Evolutionary conservation across 2,113 vertebrate species (phyloP).

Genomic region (Drymodes brunneopygia): DNA sequence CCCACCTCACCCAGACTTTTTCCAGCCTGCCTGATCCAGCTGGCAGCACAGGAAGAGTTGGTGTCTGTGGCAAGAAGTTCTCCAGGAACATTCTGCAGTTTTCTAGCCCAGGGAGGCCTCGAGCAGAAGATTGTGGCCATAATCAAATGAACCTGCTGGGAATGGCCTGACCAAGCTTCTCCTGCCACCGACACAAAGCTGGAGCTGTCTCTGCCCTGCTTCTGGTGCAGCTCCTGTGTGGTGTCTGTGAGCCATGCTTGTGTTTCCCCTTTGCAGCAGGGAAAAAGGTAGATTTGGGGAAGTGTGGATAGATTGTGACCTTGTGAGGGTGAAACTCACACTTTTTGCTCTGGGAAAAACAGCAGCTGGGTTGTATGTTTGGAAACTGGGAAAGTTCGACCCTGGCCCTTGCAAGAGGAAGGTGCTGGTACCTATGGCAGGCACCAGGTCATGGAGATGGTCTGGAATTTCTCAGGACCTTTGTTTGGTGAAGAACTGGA

Average conservation of each 20-base stretch:
- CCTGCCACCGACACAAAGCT: background rate
- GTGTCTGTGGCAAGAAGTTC: background rate
- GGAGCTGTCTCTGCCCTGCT: background rate
- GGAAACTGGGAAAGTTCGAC: background rate
- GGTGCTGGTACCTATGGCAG: background rate
- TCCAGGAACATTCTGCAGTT: background rate
- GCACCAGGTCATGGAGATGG: rapidly evolving
- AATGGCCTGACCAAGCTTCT: background rate
- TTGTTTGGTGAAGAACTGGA: background rate
- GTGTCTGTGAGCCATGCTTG: background rate
- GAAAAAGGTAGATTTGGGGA: background rate
- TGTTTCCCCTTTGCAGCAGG: background rate
- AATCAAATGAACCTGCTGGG: background rate
- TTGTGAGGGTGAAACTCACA: rapidly evolving
- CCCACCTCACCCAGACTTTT: background rate
- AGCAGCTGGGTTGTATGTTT: rapidly evolving
- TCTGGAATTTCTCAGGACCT: background rate
- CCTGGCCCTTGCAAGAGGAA: background rate
- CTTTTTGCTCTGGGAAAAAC: background rate
- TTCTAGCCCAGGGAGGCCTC: background rate
- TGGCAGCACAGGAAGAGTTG: rapidly evolving
- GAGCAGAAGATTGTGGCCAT: rapidly evolving
- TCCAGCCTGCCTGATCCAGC: background rate
- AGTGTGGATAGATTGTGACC: rapidly evolving
- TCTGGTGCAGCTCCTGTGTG: background rate